Conservation (phyloP, 2,113 vertebrate genomes). For the Pelecanoides urinatrix region DNA sequence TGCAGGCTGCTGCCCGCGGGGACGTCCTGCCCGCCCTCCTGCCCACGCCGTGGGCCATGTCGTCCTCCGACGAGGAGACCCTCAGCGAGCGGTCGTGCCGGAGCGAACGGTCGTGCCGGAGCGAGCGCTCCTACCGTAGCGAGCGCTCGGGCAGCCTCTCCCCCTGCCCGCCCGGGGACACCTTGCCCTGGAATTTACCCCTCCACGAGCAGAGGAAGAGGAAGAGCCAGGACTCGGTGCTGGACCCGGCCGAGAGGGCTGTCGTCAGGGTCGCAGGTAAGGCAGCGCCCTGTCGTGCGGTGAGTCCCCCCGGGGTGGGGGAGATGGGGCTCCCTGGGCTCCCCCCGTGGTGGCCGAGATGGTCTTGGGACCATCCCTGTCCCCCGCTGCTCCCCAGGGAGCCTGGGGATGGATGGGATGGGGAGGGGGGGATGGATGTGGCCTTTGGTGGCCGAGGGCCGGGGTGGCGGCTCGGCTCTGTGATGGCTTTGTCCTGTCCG, state of each 20-base stretch:
- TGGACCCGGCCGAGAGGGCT: slow-evolving; percentile 96
- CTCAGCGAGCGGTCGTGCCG: slow-evolving; percentile 92
- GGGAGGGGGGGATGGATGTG: not conserved
- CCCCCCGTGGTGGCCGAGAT: fast-evolving
- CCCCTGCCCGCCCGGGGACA: slow-evolving; percentile 90
- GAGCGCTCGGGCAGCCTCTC: slow-evolving; percentile 94
- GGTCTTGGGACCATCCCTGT: not conserved
- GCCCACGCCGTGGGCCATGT: slow-evolving; percentile 75
- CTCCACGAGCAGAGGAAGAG: slow-evolving; percentile 94
- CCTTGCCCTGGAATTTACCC: slow-evolving; percentile 95
- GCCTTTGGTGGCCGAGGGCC: not conserved
- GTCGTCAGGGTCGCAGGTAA: slow-evolving; percentile 96
- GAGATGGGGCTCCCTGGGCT: not conserved
- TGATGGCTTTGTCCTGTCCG: not conserved
- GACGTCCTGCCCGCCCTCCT: not conserved
- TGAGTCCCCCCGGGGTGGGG: fast-evolving
- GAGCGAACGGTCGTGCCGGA: slow-evolving; percentile 90
- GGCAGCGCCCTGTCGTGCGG: not conserved
- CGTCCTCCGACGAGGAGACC: slow-evolving; percentile 96
- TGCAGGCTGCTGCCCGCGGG: slow-evolving; percentile 37
- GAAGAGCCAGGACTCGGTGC: slow-evolving; percentile 94
- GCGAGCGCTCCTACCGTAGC: slow-evolving; percentile 91
- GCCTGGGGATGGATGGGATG: not conserved
- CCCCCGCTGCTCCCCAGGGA: not conserved
- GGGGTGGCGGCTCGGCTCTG: not conserved